Base-by-base conservation (phyloP, 1,140 invertebrate genomes). In the Papilio machaon region DNA sequence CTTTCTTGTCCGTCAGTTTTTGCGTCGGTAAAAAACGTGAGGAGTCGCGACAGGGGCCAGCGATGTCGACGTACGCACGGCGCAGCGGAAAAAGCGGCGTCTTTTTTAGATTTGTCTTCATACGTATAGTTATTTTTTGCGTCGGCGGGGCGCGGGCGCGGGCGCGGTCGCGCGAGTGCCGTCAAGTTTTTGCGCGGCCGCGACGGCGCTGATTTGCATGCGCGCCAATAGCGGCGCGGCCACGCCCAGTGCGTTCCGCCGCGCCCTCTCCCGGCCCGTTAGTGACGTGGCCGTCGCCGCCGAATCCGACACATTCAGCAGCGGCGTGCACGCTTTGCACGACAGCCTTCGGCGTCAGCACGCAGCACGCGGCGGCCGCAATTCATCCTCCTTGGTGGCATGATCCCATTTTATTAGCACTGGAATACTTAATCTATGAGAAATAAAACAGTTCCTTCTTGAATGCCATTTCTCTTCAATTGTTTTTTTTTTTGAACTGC, bases 61-160 rank as follows among this genome's bases (percentile, higher is more conserved):
- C 78, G 79, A 85, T 82, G 85, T 85, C n/a, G 23, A 47, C 46
- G 73, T 49, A 19, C 46, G 73, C 46, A 46, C 46, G 74, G 80
- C 89, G 82, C 89, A 82, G 83, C 76, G 80, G 83, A 86, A 91
- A 94, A 93, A 94, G 93, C 83, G 85, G 84, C 84, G 77, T 74
- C 78, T 94, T 94, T 94, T 91, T 93, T 89, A 86, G 47, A 85
- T 89, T 92, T 93, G 89, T 94, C 90, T 90, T 93, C 91, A 90
- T 91, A 91, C 89, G 89, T 90, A 30, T 30, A 89, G 85, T 84
- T 70, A 82, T 19, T 86, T 94, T 94, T 92, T 92, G 90, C 86
- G 82, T 73, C 75, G 58, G 81, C 85, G 85, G 89, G 88, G 88
- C 89, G 86, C 84, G 86, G 89, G 91, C 90, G 91, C 90, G 89